A percentile compares a stretch with the other conserved stretches of the same genome.
phyloP scores from a whole-genome alignment of 1,140 invertebrate genomes.

The Dreissena rostriformis region DNA sequence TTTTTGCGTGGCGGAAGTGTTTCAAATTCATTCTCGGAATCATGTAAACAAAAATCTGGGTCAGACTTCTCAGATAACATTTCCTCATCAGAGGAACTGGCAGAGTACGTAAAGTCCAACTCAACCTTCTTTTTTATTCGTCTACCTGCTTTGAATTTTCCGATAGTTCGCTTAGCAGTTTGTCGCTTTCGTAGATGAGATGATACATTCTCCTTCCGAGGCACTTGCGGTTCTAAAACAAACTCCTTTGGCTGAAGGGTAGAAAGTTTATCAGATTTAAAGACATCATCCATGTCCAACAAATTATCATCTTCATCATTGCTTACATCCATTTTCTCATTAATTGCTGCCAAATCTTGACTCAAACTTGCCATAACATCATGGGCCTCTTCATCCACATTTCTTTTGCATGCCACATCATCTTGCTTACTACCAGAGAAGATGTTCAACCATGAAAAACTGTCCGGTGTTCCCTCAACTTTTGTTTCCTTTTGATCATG shows the following conservation, averaged over 20 bases:
- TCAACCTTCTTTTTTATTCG: constrained; percentile 31
- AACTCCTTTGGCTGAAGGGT: constrained; percentile 42
- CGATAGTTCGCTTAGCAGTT: constrained; percentile 43
- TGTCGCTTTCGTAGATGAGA: constrained; percentile 14
- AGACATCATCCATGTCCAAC: constrained; percentile 50
- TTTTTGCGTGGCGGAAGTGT: background rate
- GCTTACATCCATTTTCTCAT: constrained; percentile 46
- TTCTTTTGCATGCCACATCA: background rate
- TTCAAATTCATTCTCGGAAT: constrained; percentile 52
- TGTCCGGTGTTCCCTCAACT: constrained; percentile 1
- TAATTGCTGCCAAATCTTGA: constrained; percentile 47
- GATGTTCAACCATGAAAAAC: constrained; percentile 55
- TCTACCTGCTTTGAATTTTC: constrained; percentile 32
- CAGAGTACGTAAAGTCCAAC: constrained; percentile 6
- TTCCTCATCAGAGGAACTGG: constrained; percentile 10
- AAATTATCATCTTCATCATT: constrained; percentile 48
- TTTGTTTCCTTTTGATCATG: too few species aligned
- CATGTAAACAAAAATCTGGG: constrained; percentile 42
- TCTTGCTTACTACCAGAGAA: constrained; percentile 18
- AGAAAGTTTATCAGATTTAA: constrained; percentile 26
- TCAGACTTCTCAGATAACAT: constrained; percentile 13
- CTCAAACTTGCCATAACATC: constrained; percentile 44
- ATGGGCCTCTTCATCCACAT: background rate
- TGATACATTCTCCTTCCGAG: background rate
- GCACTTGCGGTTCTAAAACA: background rate